Base-by-base conservation (phyloP, 1,140 invertebrate species). In the Laodelphax striatellus region DNA sequence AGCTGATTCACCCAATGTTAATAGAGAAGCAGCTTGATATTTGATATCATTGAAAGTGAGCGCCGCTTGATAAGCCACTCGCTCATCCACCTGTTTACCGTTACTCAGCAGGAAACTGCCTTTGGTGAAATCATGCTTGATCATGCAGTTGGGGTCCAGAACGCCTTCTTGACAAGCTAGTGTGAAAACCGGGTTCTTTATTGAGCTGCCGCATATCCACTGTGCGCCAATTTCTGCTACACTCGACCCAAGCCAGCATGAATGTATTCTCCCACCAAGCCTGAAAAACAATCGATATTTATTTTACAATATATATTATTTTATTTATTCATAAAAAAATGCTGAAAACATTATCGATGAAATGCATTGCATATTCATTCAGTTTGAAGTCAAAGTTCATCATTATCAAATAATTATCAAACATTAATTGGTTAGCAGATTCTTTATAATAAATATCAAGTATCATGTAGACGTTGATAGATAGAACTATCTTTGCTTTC, bases 201-300 rank as follows among this genome's bases (percentile, higher is more conserved):
- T 70, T 67, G 81, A 82, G 10, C 81, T 82, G 16, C 84, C 80
- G 58, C 78, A 79, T 62, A 86, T 84, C 75, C 76, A 82, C 41
- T 80, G 77, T 1, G 84, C 84, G 0, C 86, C 86, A 75, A 88
- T 78, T 72, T 89, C 86, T 14, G 84, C 81, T 3, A 84, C 79
- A 0, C 81, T 77, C 60, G 87, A 84, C 24, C 84, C 84, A 28
- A 88, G 73, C 77, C 82, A 83, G 65, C 82, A 84, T 0, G 85
- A 86, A 70, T 85, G 83, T n/a, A 88, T 84, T 64, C 87, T 75
- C 52, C 87, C 87, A 41, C 87, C 86, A 46, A 79, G 78, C 64
- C 80, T 81, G 58, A 13, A 50, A 50, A 17, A 50, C 21, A 50
- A 5, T 50, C 16, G 24, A n/a, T n/a, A n/a, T n/a, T n/a, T n/a